Percentiles rank a stretch among this genome's conserved stretches.
Evolutionary conservation across 2,113 vertebrate genomes (phyloP).

Genomic region (Hydrolagus affinis): DNA sequence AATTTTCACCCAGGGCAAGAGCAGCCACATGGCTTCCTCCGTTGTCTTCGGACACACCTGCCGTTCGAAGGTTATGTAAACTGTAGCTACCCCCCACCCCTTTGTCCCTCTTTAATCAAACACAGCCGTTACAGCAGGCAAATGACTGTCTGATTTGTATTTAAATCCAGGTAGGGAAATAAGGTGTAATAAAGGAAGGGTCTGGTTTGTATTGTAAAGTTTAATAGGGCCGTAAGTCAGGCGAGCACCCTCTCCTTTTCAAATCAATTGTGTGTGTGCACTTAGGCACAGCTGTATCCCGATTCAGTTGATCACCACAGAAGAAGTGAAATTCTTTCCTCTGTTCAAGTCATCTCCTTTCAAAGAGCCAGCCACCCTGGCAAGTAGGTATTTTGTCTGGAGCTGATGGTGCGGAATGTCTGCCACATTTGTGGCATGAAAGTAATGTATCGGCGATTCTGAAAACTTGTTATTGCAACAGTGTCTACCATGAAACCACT

Average conservation of each 20-base stretch:
- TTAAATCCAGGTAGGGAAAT: conserved; percentile 11
- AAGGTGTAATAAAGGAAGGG: neutral
- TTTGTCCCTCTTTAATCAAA: neutral
- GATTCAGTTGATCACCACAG: conserved; percentile 15
- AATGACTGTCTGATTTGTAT: neutral
- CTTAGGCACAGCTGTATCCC: neutral
- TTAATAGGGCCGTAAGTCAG: neutral
- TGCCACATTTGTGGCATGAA: no score
- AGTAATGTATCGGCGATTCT: neutral
- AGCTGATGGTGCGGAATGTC: neutral
- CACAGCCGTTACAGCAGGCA: neutral
- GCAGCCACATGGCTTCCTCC: neutral
- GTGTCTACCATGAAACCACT: neutral
- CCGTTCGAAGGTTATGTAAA: neutral
- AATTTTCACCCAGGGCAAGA: neutral
- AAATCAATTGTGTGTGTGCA: conserved; percentile 11
- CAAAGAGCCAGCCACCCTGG: neutral
- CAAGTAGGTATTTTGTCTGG: neutral
- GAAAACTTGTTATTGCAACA: neutral
- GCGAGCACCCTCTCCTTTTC: neutral
- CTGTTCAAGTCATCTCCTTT: neutral
- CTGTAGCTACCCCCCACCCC: neutral
- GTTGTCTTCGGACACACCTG: neutral
- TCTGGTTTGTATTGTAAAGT: neutral
- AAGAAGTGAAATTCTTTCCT: conserved; percentile 8